Evolutionary conservation across 2,888 invertebrate species (phyloP), one percentile per base, ranked within the genome.

Genomic region (Archaeoteleia sp.): DNA sequence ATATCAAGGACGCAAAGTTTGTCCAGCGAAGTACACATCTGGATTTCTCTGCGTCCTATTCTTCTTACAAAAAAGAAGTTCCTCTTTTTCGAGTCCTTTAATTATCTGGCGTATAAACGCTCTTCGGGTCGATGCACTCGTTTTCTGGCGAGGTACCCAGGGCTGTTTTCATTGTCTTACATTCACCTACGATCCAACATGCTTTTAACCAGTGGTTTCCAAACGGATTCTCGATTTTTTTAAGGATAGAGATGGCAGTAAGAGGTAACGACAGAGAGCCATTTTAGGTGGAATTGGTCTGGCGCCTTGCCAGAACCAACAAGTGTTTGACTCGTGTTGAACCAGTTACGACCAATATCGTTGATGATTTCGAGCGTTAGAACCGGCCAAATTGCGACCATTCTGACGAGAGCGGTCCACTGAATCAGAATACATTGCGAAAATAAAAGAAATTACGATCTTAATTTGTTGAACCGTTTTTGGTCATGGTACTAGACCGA

Each of bases 231-330:
- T 17, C 30, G 13, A 51, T 29, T 49, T 37, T 37, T 49, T 42
- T 27, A 37, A 32, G n/a, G 45, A 23, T 8, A n/a, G 7, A 2
- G 43, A 15, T 4, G 20, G 20, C 5, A 20, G 32, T 8, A 17
- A 25, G 30, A 27, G 54, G 48, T 30, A 23, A 27, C 15, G 39
- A 62, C 54, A 48, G 49, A 49, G 51, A 49, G 30, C 54, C 48
- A 43, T 57, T 63, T 63, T 55, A 32, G 49, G 49, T 8, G 13
- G 53, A 54, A 39, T 46, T 55, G 13, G 1, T 48, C 42, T 76
- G 76, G 77, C 74, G 46, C 67, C 74, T 65, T 63, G 78, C 78
- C 77, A 74, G 72, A 73, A 76, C 80, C 81, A 82, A 82, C 82
- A 82, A 82, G 82, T 82, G 82, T 82, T 81, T 70, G 72, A 74